Percentiles rank a stretch among this genome's conserved stretches.
Evolutionary conservation across 2,888 invertebrate species (phyloP).

Genomic region (Ornithoptera priamus): DNA sequence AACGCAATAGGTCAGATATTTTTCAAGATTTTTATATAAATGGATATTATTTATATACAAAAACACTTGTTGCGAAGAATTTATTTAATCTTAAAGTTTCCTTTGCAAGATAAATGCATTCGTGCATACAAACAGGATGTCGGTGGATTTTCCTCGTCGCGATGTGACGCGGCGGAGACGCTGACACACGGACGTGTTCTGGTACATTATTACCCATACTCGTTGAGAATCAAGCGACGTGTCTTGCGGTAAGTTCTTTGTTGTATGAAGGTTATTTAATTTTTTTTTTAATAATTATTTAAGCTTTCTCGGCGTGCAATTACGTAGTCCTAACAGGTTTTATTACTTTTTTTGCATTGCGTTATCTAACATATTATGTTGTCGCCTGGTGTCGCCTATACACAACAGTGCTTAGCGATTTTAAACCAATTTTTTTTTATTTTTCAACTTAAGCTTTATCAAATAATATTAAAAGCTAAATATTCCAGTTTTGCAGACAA

Average conservation of each 20-base stretch:
- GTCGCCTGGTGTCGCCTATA: too few relatives aligned
- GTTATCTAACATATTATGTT: too few relatives aligned
- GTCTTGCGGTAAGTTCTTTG: background rate
- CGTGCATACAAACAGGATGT: slow-evolving; percentile 63
- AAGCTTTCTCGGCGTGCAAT: too few relatives aligned
- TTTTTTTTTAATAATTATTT: too few relatives aligned
- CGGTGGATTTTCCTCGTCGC: slow-evolving; percentile 63
- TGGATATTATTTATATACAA: background rate
- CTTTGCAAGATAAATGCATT: slow-evolving; percentile 45
- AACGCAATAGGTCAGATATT: background rate
- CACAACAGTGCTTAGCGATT: too few relatives aligned
- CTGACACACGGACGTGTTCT: slow-evolving; percentile 46
- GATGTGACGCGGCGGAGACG: slow-evolving; percentile 40
- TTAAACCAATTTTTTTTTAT: too few relatives aligned
- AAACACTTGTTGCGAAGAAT: slow-evolving; percentile 38
- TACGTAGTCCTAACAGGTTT: too few relatives aligned
- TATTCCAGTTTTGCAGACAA: too few relatives aligned
- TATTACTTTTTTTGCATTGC: too few relatives aligned
- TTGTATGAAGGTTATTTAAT: background rate
- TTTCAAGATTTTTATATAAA: background rate
- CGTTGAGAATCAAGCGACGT: slow-evolving; percentile 28
- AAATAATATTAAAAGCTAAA: too few relatives aligned
- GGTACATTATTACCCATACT: slow-evolving; percentile 26
- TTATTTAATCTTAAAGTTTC: slow-evolving; percentile 43
- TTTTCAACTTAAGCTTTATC: too few relatives aligned